These are phyloP conservation scores for Rapana venosa DNA, from an alignment of 2,888 invertebrate genomes.

Conservation along the genomic window DNA sequence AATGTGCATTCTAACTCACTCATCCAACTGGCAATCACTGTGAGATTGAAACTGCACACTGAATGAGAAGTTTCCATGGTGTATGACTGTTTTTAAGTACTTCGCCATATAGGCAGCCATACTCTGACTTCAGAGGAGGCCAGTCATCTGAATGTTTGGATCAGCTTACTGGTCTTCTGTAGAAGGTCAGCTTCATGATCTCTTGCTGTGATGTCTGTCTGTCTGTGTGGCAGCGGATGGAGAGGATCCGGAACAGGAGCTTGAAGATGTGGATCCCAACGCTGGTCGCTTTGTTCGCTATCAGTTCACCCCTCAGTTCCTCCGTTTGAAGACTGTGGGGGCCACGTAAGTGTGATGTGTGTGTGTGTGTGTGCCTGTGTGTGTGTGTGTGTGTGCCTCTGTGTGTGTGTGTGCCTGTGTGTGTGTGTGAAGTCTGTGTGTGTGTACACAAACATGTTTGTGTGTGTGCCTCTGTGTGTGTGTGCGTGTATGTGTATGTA, in stretches of 20 bases:
- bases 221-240: conserved; percentile 37
- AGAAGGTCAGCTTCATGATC: background rate
- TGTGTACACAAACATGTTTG: background rate
- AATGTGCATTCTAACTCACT: no score
- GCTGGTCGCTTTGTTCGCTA: conserved; percentile 98
- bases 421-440: background rate
- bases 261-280: conserved; percentile 81
- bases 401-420: conserved; percentile 36
- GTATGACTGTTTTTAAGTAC: no score
- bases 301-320: conserved; percentile 98
- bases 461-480: background rate
- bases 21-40: no score
- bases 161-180: no score
- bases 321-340: conserved; percentile 96
- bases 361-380: conserved; percentile 18
- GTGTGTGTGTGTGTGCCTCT: background rate
- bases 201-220: background rate
- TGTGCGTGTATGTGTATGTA: no score
- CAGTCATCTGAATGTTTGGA: no score
- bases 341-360: conserved; percentile 88
- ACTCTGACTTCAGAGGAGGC: no score
- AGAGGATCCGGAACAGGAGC: conserved; percentile 66
- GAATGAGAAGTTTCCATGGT: no score
- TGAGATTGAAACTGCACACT: no score
- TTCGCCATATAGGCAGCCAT: no score